Percentiles rank a stretch among this genome's conserved stretches.
Evolutionary conservation across 2,888 invertebrate genomes (phyloP).

Genomic region (Calameuta filiformis): DNA sequence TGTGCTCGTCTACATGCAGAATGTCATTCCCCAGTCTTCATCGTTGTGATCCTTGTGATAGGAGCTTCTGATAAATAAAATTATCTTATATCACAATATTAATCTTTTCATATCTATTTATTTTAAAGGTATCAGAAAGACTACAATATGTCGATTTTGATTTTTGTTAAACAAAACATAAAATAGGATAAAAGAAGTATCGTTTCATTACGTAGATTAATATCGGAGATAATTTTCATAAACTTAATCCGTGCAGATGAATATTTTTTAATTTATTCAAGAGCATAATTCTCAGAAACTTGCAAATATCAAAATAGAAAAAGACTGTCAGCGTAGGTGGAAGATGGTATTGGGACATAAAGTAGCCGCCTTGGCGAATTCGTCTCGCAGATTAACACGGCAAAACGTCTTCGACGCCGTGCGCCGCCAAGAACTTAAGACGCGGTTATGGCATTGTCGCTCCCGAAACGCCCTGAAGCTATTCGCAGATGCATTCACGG

Average conservation of each 20-base stretch:
- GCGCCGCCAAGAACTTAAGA: not conserved
- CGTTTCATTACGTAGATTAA: not conserved
- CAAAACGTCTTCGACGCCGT: not conserved
- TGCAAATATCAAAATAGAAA: not conserved
- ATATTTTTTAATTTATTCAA: not conserved
- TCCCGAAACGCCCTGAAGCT: not conserved
- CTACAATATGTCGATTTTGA: not conserved
- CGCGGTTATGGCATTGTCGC: not conserved
- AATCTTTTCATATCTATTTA: not conserved
- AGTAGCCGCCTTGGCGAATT: slow-evolving; percentile 42
- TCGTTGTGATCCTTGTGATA: not conserved
- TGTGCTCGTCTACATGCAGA: not conserved
- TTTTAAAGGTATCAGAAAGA: not conserved
- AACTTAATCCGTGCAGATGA: not conserved
- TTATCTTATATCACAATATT: not conserved
- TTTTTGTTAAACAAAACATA: not conserved
- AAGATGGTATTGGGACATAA: slow-evolving; percentile 38
- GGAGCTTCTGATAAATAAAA: not conserved
- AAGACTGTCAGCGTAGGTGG: not conserved
- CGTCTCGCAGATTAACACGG: slow-evolving; percentile 49
- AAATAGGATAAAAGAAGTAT: not conserved
- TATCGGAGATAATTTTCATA: not conserved
- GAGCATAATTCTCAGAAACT: not conserved
- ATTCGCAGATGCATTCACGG: not conserved
- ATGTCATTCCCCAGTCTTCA: not conserved